Conservation (phyloP, 2,113 vertebrate species). For the Pangasianodon hypophthalmus region DNA sequence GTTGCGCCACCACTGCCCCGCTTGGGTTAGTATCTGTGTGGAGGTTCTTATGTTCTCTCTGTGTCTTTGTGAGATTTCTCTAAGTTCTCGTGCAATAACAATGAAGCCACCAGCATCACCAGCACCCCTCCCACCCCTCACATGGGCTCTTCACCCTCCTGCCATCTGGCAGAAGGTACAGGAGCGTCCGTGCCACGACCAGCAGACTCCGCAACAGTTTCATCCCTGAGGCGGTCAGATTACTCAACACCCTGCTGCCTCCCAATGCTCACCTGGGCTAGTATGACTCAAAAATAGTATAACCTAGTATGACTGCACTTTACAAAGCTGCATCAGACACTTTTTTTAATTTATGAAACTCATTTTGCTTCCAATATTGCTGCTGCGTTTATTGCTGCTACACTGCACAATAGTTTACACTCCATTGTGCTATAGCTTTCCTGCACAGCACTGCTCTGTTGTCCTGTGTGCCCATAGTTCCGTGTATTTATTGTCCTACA, state of each 20-base stretch:
- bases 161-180: background rate
- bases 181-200: background rate
- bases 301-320: background rate
- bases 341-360: background rate
- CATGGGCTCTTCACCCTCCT: background rate
- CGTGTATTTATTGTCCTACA: background rate
- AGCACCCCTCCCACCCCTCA: background rate
- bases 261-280: too few species aligned
- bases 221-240: background rate
- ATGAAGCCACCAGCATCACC: background rate
- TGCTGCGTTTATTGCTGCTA: background rate
- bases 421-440: background rate
- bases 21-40: background rate
- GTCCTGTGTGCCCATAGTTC: background rate
- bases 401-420: background rate
- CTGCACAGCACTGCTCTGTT: background rate
- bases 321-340: background rate
- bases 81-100: background rate
- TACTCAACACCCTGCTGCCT: background rate
- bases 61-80: background rate
- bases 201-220: background rate
- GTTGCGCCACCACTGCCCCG: too few species aligned
- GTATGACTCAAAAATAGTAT: too few species aligned
- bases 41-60: background rate
- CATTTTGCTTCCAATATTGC: background rate